Evolutionary conservation across 2,888 invertebrate genomes (phyloP).

Genomic region (Barypeithes pellucidus): DNA sequence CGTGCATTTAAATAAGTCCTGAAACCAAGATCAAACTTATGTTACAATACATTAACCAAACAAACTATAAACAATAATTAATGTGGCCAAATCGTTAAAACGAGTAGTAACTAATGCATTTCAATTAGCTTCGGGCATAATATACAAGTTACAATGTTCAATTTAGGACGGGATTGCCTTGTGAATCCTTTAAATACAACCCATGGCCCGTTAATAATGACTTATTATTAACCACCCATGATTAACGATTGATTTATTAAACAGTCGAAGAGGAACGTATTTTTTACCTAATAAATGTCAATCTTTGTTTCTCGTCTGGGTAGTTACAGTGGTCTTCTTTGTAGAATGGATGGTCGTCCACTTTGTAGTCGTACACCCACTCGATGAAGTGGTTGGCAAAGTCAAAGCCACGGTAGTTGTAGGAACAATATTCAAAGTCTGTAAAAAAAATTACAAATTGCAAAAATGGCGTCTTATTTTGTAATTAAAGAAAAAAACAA

Average conservation of each 20-base stretch:
- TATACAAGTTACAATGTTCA: too few relatives aligned
- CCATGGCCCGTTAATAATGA: too few relatives aligned
- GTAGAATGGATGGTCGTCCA: constrained; percentile 84
- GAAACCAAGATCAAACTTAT: too few relatives aligned
- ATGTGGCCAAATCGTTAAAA: too few relatives aligned
- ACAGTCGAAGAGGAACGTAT: neutral
- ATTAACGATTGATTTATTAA: too few relatives aligned
- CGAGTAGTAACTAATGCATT: too few relatives aligned
- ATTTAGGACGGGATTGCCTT: too few relatives aligned
- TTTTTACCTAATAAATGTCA: constrained; percentile 68
- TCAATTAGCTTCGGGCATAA: too few relatives aligned
- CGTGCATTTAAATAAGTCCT: constrained; percentile 74
- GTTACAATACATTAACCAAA: too few relatives aligned
- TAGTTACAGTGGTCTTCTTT: constrained; percentile 78
- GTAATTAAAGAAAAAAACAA: neutral
- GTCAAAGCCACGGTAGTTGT: constrained; percentile 95
- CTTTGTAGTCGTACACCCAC: constrained; percentile 92
- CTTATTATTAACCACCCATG: too few relatives aligned
- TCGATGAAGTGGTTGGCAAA: constrained; percentile 96
- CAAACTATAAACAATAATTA: too few relatives aligned
- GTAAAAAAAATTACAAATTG: constrained; percentile 31
- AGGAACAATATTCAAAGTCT: constrained; percentile 96
- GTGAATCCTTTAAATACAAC: too few relatives aligned
- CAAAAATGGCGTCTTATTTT: neutral
- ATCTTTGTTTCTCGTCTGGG: constrained; percentile 85